Percentiles rank a stretch among this genome's conserved stretches.
Conservation (phyloP, 1,140 invertebrate genomes). For the Papilio aristodemus region DNA sequence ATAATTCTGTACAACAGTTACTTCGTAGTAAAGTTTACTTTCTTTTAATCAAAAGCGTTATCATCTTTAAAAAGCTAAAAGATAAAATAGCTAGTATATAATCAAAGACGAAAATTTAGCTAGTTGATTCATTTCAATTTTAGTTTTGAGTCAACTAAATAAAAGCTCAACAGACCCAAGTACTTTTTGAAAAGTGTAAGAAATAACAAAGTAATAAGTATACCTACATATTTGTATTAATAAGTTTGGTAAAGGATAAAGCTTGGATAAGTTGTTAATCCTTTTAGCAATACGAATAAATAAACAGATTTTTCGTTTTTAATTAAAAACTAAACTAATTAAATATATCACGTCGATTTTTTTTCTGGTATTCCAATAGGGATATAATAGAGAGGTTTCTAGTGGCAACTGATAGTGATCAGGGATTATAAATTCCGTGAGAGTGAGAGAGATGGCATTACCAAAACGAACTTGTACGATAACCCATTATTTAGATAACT, state of each 20-base stretch:
- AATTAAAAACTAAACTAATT: background rate
- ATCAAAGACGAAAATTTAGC: too few species aligned
- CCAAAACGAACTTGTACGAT: background rate
- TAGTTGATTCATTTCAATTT: too few species aligned
- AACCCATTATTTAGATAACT: background rate
- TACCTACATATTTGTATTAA: too few species aligned
- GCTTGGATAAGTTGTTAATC: too few species aligned
- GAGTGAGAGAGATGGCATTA: background rate
- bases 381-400: background rate
- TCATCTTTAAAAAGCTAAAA: background rate
- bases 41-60: background rate
- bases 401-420: slow-evolving; percentile 3
- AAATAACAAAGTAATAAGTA: too few species aligned
- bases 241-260: too few species aligned
- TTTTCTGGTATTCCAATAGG: background rate
- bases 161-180: too few species aligned
- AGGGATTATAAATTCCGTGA: background rate
- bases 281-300: too few species aligned
- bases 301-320: background rate
- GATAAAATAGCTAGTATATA: too few species aligned
- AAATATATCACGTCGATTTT: background rate
- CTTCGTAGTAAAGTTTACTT: background rate
- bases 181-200: too few species aligned
- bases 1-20: background rate
- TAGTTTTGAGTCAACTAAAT: too few species aligned